Evolutionary conservation across 2,797 vertebrate genomes (phyloP).

Genomic region (Urophycis tenuis): DNA sequence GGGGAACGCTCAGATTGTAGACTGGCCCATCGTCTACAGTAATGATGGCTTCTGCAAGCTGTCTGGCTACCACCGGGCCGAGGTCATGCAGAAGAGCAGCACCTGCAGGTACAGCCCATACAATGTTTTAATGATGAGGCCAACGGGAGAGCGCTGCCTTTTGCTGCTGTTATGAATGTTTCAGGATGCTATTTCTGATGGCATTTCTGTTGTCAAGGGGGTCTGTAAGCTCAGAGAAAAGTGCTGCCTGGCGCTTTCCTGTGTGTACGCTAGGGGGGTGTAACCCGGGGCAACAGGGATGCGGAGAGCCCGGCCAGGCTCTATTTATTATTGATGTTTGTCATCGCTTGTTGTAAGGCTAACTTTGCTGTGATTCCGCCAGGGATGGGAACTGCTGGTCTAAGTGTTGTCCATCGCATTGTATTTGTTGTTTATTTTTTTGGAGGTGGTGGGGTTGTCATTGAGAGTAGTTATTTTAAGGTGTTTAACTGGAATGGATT

Average conservation of each 20-base stretch:
- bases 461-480: too few species aligned
- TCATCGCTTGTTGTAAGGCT: not conserved
- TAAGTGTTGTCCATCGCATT: not conserved
- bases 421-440: not conserved
- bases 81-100: conserved; percentile 99
- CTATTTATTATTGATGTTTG: not conserved
- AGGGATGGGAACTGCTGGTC: not conserved
- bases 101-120: conserved; percentile 87
- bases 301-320: not conserved
- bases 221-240: not conserved
- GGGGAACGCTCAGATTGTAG: conserved; percentile 98
- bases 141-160: not conserved
- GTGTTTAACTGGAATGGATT: not conserved
- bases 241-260: not conserved
- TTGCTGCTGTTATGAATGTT: not conserved
- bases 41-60: conserved; percentile 99
- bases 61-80: conserved; percentile 96
- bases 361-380: not conserved
- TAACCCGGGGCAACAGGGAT: not conserved
- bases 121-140: not conserved
- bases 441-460: too few species aligned
- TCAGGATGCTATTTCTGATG: not conserved
- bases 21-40: conserved; percentile 99
- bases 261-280: not conserved
- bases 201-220: not conserved